phyloP scores from a whole-genome alignment of 1,140 invertebrate species.

The Drosophila kikkawai region DNA sequence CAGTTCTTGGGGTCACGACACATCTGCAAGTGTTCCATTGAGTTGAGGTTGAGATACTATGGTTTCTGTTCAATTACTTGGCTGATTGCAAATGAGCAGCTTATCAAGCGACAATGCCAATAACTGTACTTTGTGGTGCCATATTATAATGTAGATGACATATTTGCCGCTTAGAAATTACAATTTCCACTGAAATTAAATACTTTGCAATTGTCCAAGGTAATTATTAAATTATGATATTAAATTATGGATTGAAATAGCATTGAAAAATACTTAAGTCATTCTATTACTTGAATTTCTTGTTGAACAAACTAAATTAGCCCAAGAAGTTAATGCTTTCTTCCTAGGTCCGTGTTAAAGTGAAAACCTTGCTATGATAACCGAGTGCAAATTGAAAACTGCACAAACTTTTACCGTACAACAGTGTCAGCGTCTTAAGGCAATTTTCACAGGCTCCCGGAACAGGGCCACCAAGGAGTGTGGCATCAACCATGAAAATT shows the following conservation, averaged over 20 bases:
- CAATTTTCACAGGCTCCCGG: conserved; percentile 23
- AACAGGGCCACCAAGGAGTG: conserved; percentile 5
- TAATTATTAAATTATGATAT: not conserved
- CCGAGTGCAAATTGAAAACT: conserved; percentile 23
- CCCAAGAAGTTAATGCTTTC: conserved; percentile 42
- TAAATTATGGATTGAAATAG: not conserved
- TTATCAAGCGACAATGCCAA: conserved; percentile 3
- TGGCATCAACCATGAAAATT: conserved; percentile 74
- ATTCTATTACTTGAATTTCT: not conserved
- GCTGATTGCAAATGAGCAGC: conserved; percentile 3
- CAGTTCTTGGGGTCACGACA: conserved; percentile 32
- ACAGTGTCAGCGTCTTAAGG: conserved; percentile 37
- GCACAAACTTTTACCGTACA: conserved; percentile 19
- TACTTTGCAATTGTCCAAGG: not conserved
- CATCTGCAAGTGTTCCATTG: conserved; percentile 22
- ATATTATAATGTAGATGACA: not conserved
- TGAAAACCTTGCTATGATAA: conserved; percentile 40
- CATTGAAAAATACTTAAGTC: not conserved
- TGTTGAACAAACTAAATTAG: conserved; percentile 59
- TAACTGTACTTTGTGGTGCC: not conserved
- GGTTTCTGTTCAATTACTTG: conserved; percentile 27
- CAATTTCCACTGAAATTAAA: not conserved
- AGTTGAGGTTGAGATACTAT: not conserved
- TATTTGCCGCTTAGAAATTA: not conserved
- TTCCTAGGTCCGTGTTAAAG: conserved; percentile 32